Evolutionary conservation across 1,140 invertebrate species (phyloP).

Genomic region (Drosophila bocki): DNA sequence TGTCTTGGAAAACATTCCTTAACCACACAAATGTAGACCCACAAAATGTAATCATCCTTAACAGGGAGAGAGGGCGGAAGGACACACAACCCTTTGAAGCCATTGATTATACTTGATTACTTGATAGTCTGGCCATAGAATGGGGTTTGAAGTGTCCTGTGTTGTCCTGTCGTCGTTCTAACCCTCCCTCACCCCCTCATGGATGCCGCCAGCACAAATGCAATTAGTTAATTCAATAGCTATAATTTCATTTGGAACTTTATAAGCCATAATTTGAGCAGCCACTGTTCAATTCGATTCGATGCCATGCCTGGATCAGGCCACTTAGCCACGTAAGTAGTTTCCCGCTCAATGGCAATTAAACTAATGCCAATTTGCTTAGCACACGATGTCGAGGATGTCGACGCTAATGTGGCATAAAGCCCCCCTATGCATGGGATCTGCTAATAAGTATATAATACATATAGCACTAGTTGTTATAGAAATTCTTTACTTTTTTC

Average conservation of each 20-base stretch:
- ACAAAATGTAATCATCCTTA: constrained; percentile 32
- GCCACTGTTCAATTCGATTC: constrained; percentile 20
- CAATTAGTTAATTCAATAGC: constrained; percentile 75
- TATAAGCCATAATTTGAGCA: constrained; percentile 52
- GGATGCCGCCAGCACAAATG: constrained; percentile 35
- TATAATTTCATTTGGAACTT: constrained; percentile 66
- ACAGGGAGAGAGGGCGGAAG: background rate
- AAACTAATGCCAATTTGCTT: constrained; percentile 73
- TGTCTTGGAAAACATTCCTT: constrained; percentile 1
- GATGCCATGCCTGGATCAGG: constrained; percentile 8
- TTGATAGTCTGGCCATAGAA: background rate
- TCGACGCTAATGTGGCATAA: constrained; percentile 10
- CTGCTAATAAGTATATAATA: background rate
- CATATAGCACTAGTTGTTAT: background rate
- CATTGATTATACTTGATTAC: constrained; percentile 49
- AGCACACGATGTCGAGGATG: constrained; percentile 24
- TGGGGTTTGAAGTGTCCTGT: background rate
- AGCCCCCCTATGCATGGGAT: constrained; percentile 3
- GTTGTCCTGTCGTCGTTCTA: background rate
- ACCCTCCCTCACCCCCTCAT: background rate
- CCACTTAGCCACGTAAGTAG: constrained; percentile 38
- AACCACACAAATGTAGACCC: background rate
- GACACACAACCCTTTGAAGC: constrained; percentile 29
- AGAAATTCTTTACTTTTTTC: too few relatives aligned
- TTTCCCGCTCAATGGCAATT: constrained; percentile 57